Evolutionary conservation across 2,113 vertebrate species (phyloP).

Genomic region (Halcyon senegalensis): DNA sequence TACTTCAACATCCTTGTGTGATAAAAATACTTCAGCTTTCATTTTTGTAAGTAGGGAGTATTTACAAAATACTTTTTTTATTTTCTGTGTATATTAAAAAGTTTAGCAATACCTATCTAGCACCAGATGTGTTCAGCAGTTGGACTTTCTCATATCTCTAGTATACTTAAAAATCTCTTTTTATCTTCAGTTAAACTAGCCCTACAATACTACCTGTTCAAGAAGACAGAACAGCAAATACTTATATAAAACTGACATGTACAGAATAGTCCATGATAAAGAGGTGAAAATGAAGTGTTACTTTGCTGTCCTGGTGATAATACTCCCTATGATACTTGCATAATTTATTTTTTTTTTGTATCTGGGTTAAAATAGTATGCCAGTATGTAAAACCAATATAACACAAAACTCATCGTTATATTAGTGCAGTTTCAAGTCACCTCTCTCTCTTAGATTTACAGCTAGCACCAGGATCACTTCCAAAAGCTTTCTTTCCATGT

Average conservation of each 20-base stretch:
- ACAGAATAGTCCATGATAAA: background rate
- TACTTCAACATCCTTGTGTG: background rate
- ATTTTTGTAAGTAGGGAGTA: background rate
- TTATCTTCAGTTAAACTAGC: background rate
- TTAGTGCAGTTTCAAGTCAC: background rate
- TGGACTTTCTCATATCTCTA: background rate
- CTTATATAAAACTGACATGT: background rate
- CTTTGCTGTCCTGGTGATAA: background rate
- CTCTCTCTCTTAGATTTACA: background rate
- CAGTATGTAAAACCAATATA: background rate
- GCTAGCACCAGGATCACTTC: fast-evolving
- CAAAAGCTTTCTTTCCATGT: background rate
- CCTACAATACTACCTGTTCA: background rate
- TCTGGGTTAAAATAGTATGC: background rate
- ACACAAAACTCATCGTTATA: background rate
- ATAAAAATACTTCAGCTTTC: background rate
- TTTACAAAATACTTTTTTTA: background rate
- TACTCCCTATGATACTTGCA: background rate
- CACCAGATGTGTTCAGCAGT: background rate
- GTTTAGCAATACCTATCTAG: background rate
- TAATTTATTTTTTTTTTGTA: background rate
- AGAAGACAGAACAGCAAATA: background rate
- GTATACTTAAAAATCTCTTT: background rate
- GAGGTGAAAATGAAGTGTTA: background rate
- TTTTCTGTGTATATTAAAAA: background rate